Evolutionary conservation across 2,797 vertebrate genomes (phyloP).

Genomic region (Gymnodraco acuticeps): DNA sequence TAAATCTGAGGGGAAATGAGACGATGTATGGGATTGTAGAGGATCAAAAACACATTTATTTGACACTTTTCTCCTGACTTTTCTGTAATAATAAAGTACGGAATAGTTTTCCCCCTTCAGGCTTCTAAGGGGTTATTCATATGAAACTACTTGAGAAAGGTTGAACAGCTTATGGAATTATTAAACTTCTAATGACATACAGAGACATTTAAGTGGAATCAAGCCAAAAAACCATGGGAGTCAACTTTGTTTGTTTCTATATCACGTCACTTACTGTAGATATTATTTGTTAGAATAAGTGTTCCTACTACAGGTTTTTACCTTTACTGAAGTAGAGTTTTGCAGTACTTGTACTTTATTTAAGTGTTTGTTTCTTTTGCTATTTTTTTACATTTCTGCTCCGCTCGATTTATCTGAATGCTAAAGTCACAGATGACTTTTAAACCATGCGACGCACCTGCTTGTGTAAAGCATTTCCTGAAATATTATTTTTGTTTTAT

Average conservation of each 20-base stretch:
- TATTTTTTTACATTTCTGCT: not conserved
- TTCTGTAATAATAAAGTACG: not conserved
- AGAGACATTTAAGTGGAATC: not conserved
- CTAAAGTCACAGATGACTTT: not conserved
- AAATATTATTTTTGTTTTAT: no score
- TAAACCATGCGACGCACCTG: not conserved
- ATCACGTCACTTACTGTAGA: not conserved
- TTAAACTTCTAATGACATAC: not conserved
- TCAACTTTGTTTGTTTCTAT: not conserved
- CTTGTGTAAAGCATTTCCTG: not conserved
- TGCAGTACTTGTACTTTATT: not conserved
- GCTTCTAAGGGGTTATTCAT: not conserved
- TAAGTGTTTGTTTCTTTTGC: not conserved
- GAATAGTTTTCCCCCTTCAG: not conserved
- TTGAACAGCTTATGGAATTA: not conserved
- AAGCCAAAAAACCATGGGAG: not conserved
- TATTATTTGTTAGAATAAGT: no score
- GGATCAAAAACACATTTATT: not conserved
- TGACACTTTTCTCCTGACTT: not conserved
- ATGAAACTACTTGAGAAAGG: not conserved
- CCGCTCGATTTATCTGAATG: rapidly evolving
- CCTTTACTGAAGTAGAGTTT: not conserved
- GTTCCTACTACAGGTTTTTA: no score
- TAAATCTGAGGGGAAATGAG: not conserved
- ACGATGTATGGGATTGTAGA: not conserved